A percentile compares a stretch with the other conserved stretches of the same genome.
Evolutionary conservation across 2,113 vertebrate species (phyloP).

Genomic region (Phalacrocorax pelagicus): DNA sequence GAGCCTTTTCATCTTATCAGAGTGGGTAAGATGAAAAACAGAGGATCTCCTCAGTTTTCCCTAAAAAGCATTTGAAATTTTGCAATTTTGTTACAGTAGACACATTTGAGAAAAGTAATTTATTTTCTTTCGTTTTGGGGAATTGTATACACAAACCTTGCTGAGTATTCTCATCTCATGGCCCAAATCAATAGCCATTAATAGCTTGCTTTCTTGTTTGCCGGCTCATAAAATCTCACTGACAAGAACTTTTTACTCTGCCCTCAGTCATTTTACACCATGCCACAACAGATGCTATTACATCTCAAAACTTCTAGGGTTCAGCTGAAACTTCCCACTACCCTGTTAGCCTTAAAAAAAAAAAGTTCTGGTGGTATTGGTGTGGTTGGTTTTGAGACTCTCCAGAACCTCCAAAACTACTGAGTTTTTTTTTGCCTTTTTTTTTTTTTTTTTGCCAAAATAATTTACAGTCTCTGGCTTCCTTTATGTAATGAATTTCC

Average conservation of each 20-base stretch:
- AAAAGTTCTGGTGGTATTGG: not conserved
- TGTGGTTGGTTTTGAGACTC: not conserved
- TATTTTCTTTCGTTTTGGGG: not conserved
- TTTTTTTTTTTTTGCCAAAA: not conserved
- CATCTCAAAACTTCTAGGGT: not conserved
- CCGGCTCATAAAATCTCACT: not conserved
- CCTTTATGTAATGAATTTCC: not conserved
- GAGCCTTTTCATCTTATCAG: not conserved
- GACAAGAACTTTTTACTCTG: not conserved
- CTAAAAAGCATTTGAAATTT: not conserved
- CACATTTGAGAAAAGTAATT: not conserved
- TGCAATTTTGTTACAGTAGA: not conserved
- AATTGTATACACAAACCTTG: not conserved
- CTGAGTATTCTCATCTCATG: not conserved
- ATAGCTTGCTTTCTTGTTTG: not conserved
- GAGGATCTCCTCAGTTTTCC: not conserved
- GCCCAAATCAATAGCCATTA: not conserved
- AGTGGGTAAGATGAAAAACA: not conserved
- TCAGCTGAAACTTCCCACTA: not conserved
- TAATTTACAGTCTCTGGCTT: not conserved
- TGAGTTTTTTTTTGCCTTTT: not conserved
- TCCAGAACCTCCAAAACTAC: not conserved
- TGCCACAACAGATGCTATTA: not conserved
- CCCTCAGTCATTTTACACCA: not conserved
- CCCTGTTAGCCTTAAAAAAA: not conserved